A percentile compares a stretch with the other conserved stretches of the same genome.
These are phyloP conservation scores for Phocoena phocoena DNA, from an alignment of 2,113 vertebrate genomes.

Conservation along the genomic window DNA sequence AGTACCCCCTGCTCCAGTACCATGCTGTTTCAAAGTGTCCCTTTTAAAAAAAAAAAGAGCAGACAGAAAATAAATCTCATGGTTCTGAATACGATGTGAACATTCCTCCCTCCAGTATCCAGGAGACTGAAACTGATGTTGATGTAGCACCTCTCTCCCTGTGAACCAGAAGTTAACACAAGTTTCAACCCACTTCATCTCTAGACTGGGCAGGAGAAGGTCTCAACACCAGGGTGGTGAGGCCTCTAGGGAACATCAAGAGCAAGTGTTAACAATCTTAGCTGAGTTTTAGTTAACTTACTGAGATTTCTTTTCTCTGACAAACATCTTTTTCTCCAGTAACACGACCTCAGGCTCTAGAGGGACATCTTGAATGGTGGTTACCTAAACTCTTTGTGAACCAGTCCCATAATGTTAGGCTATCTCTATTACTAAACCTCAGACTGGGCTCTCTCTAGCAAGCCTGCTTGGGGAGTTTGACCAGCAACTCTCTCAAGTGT, in stretches of 20 bases:
- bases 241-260: not conserved
- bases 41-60: constrained; percentile 73
- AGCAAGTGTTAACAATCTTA: not conserved
- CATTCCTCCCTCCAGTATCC: not conserved
- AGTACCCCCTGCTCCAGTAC: constrained; percentile 96
- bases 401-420: too few relatives aligned
- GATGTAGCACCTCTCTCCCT: not conserved
- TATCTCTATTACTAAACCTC: too few relatives aligned
- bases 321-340: not conserved
- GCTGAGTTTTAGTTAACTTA: not conserved
- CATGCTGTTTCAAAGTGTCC: constrained; percentile 94
- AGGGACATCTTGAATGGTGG: not conserved
- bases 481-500: not conserved
- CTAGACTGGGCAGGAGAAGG: not conserved
- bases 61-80: not conserved
- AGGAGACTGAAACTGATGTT: not conserved
- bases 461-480: not conserved
- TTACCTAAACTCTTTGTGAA: not conserved
- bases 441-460: not conserved
- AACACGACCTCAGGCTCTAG: not conserved
- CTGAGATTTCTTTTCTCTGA: not conserved
- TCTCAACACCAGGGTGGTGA: not conserved
- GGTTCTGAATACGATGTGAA: not conserved
- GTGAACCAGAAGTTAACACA: not conserved
- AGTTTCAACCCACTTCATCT: not conserved